Base-by-base conservation (phyloP, 2,797 vertebrate genomes). In the Diplodus sargus region DNA sequence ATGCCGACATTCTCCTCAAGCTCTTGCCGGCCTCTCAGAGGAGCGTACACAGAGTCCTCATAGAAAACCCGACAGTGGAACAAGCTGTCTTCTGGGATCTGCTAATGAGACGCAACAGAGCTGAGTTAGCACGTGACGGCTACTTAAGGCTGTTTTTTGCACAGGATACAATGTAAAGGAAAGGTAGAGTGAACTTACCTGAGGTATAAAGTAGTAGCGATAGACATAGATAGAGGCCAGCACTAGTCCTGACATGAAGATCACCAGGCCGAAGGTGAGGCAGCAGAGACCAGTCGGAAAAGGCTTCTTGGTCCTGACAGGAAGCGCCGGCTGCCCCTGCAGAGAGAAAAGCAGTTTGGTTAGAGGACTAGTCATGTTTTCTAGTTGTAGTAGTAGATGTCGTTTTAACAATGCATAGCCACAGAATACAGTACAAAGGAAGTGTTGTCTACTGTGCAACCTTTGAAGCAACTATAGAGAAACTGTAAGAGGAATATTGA, bases 1-100 rank as follows among this genome's bases (percentile, higher is more conserved):
- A 99, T 97, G 86, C 96, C 96, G 2, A 99, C 97, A 0, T 98
- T 97, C 86, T 99, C 97, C 4, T 97, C 96, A 51, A 99, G 89
- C 76, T 97, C 97, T 88, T 97, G 94, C 28, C 95, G 95, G 2
- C 95, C 94, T 71, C 85, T 95, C 83, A 93, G 85, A 0, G 96
- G 97, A 0, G 97, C 95, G 22, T 95, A 97, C 53, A 97, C 86
- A 0, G 96, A 95, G 91, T 98, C 97, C 84, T 98, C 96, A 0
- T 97, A 99, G 69, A 97, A 84, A 57, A 99, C 94, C 0, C 96
- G 94, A 0, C 97, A 99, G 93, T 97, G 96, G 91, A 98, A 98
- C 90, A 97, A 88, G 28, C 96, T 97, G 91, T 97, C 97, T 0
- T 95, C 96, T 52, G 97, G 96, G 82, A 96, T 91, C 96, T 98